These are phyloP conservation scores for Ridgeia piscesae DNA, from an alignment of 1,140 invertebrate species.

Conservation along the genomic window DNA sequence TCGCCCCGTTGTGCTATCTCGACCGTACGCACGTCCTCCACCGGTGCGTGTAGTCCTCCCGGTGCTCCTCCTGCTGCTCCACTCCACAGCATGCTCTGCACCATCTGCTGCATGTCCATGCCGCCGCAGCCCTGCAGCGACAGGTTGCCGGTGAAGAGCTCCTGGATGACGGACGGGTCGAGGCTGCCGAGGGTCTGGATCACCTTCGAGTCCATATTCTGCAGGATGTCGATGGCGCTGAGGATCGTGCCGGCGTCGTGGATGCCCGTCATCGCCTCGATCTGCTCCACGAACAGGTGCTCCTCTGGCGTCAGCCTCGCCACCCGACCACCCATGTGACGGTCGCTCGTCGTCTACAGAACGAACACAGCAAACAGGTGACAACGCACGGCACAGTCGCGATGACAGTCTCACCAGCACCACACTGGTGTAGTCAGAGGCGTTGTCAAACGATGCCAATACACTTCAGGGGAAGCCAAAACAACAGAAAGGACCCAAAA, in stretches of 20 bases:
- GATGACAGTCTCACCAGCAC: not conserved
- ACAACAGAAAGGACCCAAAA: not conserved
- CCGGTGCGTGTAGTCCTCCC: no score
- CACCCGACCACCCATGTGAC: not conserved
- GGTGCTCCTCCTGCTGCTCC: not conserved
- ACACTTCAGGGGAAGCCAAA: no score
- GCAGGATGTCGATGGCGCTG: not conserved
- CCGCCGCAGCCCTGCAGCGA: not conserved
- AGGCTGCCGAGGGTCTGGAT: not conserved
- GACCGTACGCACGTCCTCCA: not conserved
- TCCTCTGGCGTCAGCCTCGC: not conserved
- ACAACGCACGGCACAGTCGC: not conserved
- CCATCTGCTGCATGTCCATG: not conserved
- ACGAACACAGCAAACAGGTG: not conserved
- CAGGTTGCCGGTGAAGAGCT: not conserved
- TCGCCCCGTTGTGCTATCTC: not conserved
- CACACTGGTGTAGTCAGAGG: not conserved
- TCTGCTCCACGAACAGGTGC: not conserved
- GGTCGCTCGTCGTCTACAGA: not conserved
- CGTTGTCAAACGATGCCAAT: not conserved
- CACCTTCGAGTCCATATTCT: not conserved
- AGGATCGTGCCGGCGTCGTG: not conserved
- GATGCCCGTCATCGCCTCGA: not conserved
- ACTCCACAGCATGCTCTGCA: not conserved
- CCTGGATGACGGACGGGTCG: not conserved